phyloP scores from a whole-genome alignment of 2,797 vertebrate genomes.

The Pseudomugil gertrudae region DNA sequence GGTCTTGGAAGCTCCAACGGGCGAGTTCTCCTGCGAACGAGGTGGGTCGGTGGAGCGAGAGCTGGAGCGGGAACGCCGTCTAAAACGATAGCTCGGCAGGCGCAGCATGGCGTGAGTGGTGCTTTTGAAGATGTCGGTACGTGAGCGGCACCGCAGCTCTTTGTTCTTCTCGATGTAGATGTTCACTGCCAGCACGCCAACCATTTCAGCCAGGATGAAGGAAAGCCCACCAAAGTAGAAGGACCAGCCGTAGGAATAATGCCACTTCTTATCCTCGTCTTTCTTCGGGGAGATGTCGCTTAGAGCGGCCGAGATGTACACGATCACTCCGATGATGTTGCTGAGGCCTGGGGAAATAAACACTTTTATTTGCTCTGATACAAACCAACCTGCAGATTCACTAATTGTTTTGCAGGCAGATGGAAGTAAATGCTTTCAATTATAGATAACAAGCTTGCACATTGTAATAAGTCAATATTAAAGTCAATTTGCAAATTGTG shows the following conservation, averaged over 20 bases:
- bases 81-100: constrained; percentile 91
- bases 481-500: constrained; percentile 25
- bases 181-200: constrained; percentile 92
- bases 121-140: constrained; percentile 89
- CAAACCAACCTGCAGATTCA: constrained; percentile 27
- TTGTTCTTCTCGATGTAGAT: constrained; percentile 96
- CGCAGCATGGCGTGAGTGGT: constrained; percentile 88
- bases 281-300: constrained; percentile 92
- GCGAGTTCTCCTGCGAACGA: constrained; percentile 86
- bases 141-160: constrained; percentile 90
- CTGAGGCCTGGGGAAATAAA: constrained; percentile 85
- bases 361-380: constrained; percentile 24
- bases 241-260: constrained; percentile 95
- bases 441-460: constrained; percentile 11
- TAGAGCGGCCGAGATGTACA: constrained; percentile 93
- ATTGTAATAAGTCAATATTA: neutral
- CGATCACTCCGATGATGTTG: constrained; percentile 96
- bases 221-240: constrained; percentile 95
- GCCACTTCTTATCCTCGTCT: constrained; percentile 93
- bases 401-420: constrained; percentile 19
- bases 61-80: constrained; percentile 89
- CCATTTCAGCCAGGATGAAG: constrained; percentile 94
- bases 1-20: constrained; percentile 79
- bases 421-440: constrained; percentile 19
- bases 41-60: constrained; percentile 89